phyloP scores from a whole-genome alignment of 2,888 invertebrate genomes.

The Synergus japonicus region DNA sequence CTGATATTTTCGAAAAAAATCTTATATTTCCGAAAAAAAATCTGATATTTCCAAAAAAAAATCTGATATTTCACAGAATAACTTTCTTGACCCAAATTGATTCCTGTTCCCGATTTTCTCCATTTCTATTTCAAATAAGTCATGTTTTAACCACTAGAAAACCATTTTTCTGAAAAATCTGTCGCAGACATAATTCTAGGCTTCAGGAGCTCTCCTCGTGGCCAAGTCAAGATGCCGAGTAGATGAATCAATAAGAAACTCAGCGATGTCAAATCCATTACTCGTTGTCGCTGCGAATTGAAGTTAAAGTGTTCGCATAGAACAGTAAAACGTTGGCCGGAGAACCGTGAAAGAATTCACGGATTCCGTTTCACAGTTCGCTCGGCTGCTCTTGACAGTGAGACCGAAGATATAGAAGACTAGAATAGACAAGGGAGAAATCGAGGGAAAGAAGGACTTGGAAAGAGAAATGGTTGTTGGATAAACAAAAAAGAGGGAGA shows the following conservation, averaged over 20 bases:
- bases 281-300: constrained; percentile 29
- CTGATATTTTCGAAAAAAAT: background rate
- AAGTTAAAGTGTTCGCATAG: constrained; percentile 37
- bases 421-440: constrained; percentile 44
- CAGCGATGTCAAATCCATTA: constrained; percentile 38
- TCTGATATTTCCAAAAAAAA: background rate
- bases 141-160: background rate
- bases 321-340: constrained; percentile 37
- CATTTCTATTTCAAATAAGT: constrained; percentile 7
- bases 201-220: background rate
- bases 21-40: background rate
- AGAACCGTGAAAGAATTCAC: constrained; percentile 45
- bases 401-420: constrained; percentile 41
- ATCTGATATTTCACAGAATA: background rate
- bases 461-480: constrained; percentile 10
- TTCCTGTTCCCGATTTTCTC: background rate
- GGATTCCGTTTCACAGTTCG: constrained; percentile 44
- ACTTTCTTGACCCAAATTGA: constrained; percentile 15
- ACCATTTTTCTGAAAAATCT: constrained; percentile 15
- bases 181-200: constrained; percentile 6
- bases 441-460: constrained; percentile 36
- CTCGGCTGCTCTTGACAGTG: constrained; percentile 46
- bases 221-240: constrained; percentile 37
- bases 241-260: constrained; percentile 40
- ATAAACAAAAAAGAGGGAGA: constrained; percentile 39